Evolutionary conservation across 2,888 invertebrate species (phyloP).

Genomic region (Venustoraphidia nigricollis): DNA sequence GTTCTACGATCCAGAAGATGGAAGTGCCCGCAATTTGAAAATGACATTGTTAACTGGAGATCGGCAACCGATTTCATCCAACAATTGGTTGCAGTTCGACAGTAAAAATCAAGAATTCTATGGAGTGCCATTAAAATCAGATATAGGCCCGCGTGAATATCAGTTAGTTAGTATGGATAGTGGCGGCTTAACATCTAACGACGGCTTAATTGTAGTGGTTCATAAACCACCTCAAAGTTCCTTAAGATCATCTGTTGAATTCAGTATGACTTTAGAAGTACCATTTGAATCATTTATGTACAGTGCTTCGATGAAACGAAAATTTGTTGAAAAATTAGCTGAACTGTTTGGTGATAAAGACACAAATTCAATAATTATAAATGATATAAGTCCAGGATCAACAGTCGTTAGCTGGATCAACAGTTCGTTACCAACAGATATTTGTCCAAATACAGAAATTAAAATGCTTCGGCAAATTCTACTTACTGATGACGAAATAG

Average conservation of each 20-base stretch:
- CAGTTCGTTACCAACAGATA: constrained; percentile 52
- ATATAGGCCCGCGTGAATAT: constrained; percentile 62
- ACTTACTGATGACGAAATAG: constrained; percentile 45
- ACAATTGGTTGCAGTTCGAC: constrained; percentile 83
- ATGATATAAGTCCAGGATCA: constrained; percentile 48
- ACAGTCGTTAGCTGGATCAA: constrained; percentile 70
- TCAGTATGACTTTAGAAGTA: constrained; percentile 63
- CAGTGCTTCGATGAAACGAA: constrained; percentile 57
- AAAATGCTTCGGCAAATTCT: constrained; percentile 53
- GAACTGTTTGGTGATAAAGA: constrained; percentile 61
- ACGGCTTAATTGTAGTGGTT: constrained; percentile 64
- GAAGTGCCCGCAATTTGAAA: constrained; percentile 52
- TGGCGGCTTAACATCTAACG: constrained; percentile 57
- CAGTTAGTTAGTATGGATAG: constrained; percentile 62
- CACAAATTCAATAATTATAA: constrained; percentile 56
- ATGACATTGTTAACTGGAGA: constrained; percentile 61
- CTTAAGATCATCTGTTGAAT: constrained; percentile 51
- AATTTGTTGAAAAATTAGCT: constrained; percentile 64
- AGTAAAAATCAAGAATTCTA: constrained; percentile 76
- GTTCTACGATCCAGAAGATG: constrained; percentile 81
- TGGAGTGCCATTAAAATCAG: constrained; percentile 60
- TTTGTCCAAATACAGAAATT: constrained; percentile 68
- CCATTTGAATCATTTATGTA: constrained; percentile 51
- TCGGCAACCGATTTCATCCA: constrained; percentile 43
- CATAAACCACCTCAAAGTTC: constrained; percentile 43